Evolutionary conservation across 2,113 vertebrate genomes (phyloP).

Genomic region (Pteruthius melanotis): DNA sequence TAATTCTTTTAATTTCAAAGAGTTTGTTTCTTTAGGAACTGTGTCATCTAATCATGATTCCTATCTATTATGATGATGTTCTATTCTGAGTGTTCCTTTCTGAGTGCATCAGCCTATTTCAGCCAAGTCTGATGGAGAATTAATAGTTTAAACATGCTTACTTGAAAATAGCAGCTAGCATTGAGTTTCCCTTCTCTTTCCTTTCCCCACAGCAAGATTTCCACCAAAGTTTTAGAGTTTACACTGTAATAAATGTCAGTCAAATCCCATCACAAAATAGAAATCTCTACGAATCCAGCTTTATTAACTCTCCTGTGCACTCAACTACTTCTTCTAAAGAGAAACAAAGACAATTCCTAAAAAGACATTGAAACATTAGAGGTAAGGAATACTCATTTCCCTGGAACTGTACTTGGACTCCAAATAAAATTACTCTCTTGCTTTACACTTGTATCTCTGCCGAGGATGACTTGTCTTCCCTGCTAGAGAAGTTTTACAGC

Average conservation of each 20-base stretch:
- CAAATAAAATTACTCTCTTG: not conserved
- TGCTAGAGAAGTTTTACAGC: not conserved
- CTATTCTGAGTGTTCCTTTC: not conserved
- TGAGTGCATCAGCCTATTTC: not conserved
- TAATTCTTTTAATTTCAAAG: not conserved
- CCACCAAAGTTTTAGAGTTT: not conserved
- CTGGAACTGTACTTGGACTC: not conserved
- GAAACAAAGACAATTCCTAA: not conserved
- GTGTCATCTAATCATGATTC: not conserved
- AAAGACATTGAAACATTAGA: not conserved
- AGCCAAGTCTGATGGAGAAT: not conserved
- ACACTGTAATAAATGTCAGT: not conserved
- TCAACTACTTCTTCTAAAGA: not conserved
- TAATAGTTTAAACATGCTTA: not conserved
- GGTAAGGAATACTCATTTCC: fast-evolving
- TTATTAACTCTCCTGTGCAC: not conserved
- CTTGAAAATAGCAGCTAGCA: not conserved
- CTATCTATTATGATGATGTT: not conserved
- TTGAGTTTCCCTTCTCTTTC: not conserved
- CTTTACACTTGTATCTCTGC: not conserved
- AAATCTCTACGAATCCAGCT: not conserved
- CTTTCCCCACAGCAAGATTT: not conserved
- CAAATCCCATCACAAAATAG: not conserved
- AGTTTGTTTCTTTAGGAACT: not conserved
- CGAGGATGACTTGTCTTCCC: not conserved